These are phyloP conservation scores for Clavelina lepadiformis DNA, from an alignment of 23 tunicate species.

Conservation along the genomic window DNA sequence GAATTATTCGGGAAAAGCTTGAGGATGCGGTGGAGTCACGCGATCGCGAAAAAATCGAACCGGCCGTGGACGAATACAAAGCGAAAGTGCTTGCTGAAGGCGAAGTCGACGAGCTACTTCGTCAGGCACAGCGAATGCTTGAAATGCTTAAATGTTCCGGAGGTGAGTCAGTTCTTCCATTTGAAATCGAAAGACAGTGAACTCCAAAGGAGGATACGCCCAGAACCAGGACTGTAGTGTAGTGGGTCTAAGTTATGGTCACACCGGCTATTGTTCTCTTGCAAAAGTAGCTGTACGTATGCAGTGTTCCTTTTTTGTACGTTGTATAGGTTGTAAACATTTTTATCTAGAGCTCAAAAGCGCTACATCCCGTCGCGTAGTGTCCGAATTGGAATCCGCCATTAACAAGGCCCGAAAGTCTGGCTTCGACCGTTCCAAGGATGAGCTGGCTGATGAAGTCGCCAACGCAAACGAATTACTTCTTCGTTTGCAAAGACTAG, in stretches of 20 bases:
- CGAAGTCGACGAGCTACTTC: constrained; percentile 34
- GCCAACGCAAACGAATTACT: constrained; percentile 49
- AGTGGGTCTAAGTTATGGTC: too few relatives aligned
- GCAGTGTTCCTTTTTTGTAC: too few relatives aligned
- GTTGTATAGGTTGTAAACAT: too few relatives aligned
- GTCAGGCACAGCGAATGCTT: constrained; percentile 49
- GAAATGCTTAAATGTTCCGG: constrained; percentile 59
- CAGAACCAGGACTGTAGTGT: too few relatives aligned
- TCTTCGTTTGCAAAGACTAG: constrained; percentile 48
- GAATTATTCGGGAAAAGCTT: constrained; percentile 16
- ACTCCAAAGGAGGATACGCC: too few relatives aligned
- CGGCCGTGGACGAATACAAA: constrained; percentile 51
- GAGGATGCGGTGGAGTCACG: constrained; percentile 45
- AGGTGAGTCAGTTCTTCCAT: constrained; percentile 22
- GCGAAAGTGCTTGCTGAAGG: constrained; percentile 17
- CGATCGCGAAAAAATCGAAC: constrained; percentile 15
- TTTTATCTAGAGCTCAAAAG: constrained; percentile 44
- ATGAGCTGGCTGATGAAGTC: constrained; percentile 49
- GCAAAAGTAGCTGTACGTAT: too few relatives aligned
- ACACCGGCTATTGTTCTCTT: too few relatives aligned
- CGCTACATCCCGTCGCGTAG: constrained; percentile 39
- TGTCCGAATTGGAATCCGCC: constrained; percentile 67
- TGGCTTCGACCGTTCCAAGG: constrained; percentile 46
- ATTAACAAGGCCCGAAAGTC: constrained; percentile 33
- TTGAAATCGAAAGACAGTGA: too few relatives aligned